Evolutionary conservation across 2,113 vertebrate genomes (phyloP), one percentile per base, ranked within the genome.

Genomic region (Sakesphorus luctuosus): DNA sequence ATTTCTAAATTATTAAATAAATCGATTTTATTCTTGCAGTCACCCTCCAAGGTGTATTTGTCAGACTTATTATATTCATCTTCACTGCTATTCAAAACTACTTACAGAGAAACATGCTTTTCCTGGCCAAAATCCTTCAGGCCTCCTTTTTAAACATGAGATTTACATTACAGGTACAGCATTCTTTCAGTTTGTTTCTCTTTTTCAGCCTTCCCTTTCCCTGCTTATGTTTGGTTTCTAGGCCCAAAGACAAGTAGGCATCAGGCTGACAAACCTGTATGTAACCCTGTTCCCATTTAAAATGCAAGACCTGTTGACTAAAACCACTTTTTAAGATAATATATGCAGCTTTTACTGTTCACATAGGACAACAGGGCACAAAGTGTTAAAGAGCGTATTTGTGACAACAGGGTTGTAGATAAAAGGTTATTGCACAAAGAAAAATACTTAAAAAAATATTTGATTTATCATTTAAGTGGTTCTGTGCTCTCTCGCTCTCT

Each of bases 1-100:
- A 98, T 98, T 98, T 97, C 96, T 98, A 97, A 98, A 98, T 98
- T 98, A 98, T 98, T 98, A 98, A 98, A 97, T 98, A 97, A 98
- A 98, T 98, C 86, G 55, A 98, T 98, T 97, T 97, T 96, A 87
- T 97, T 98, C 97, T 97, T 91, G 73, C 91, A 97, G 97, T 91
- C 49, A 75, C 93, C 94, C 97, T 98, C 97, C 80, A 93, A 98
- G 98, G 97, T 98, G 91, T 97, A 90, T 98, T 98, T 98, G 96
- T 97, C 96, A 97, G 97, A 94, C 97, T 97, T 96, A 96, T 97
- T 97, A 97, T 96, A 95, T 95, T 95, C 95, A 88, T 97, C 94
- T 96, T 97, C 82, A 96, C 93, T 93, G 93, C 93, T 94, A 91
- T 95, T 96, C 94, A 96, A 96, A 97, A 92, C 94, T 95, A 97